A percentile compares a stretch with the other conserved stretches of the same genome.
These are phyloP conservation scores for Euglossa dilemma DNA, from an alignment of 1,140 invertebrate genomes.

Conservation along the genomic window DNA sequence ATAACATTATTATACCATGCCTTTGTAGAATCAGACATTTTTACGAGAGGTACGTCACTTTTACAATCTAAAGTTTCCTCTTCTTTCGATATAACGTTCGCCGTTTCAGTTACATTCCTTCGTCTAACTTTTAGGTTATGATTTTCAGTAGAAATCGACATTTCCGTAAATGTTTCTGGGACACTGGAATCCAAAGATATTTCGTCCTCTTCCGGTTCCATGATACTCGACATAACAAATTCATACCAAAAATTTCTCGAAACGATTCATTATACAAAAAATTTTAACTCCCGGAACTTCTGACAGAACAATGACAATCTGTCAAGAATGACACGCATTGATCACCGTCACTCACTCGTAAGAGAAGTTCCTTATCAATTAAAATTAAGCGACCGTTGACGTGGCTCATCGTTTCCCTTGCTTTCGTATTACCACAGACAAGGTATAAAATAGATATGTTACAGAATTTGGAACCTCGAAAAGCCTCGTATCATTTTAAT, in stretches of 20 bases:
- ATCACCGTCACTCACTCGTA: slow-evolving; percentile 3
- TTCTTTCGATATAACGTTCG: background rate
- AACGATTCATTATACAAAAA: slow-evolving; percentile 42
- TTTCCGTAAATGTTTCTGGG: slow-evolving; percentile 15
- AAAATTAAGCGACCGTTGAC: background rate
- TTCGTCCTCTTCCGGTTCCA: slow-evolving; percentile 56
- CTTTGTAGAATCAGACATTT: slow-evolving; percentile 68
- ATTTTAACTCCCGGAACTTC: slow-evolving; percentile 30
- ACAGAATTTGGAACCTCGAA: background rate
- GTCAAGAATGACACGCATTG: slow-evolving; percentile 51
- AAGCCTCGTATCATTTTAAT: background rate
- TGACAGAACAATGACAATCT: slow-evolving; percentile 20
- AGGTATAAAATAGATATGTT: background rate
- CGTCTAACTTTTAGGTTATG: slow-evolving; percentile 60
- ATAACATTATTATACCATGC: slow-evolving; percentile 72
- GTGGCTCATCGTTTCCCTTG: slow-evolving; percentile 10
- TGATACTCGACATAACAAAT: slow-evolving; percentile 34
- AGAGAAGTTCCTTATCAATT: background rate
- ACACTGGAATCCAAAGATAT: slow-evolving; percentile 35
- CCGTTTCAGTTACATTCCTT: slow-evolving; percentile 57
- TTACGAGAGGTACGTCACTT: slow-evolving; percentile 60
- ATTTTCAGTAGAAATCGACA: slow-evolving; percentile 43
- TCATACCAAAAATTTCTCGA: slow-evolving; percentile 10
- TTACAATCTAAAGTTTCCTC: slow-evolving; percentile 22
- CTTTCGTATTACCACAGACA: background rate